Conservation (phyloP, 2,888 invertebrate genomes). For the Tinea trinotella region DNA sequence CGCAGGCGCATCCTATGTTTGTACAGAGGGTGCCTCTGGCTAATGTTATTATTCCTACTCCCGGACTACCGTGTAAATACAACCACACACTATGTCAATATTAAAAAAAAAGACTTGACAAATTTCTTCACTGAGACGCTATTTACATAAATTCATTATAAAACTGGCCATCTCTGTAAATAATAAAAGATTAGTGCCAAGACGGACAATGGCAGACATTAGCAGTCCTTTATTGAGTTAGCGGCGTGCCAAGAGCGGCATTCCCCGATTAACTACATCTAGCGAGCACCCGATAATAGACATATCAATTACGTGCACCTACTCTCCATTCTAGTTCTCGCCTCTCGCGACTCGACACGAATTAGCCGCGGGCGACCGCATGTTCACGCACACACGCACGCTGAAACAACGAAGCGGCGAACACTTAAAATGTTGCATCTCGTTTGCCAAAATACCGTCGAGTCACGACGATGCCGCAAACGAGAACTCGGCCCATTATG, state of each 20-base stretch:
- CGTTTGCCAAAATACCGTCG: conserved; percentile 41
- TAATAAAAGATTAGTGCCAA: neutral
- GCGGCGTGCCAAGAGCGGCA: conserved; percentile 18
- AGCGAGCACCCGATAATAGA: conserved; percentile 24
- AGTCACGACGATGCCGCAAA: conserved; percentile 33
- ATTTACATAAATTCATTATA: conserved; percentile 1
- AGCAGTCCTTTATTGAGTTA: conserved; percentile 14
- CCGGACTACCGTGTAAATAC: conserved; percentile 18
- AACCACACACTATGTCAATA: conserved; percentile 3
- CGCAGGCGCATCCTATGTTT: conserved; percentile 23
- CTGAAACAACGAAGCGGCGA: conserved; percentile 11
- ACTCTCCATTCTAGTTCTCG: conserved; percentile 12
- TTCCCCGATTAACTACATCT: conserved; percentile 22
- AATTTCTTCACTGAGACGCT: neutral
- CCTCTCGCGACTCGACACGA: conserved; percentile 7
- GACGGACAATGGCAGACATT: conserved; percentile 3
- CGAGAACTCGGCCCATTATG: conserved; percentile 29
- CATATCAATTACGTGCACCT: conserved; percentile 24
- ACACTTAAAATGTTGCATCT: conserved; percentile 38
- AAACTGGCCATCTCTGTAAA: neutral
- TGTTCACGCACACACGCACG: neutral
- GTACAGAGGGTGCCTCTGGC: conserved; percentile 21
- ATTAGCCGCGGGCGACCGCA: conserved; percentile 8
- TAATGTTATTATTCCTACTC: conserved; percentile 18
- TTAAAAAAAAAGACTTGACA: neutral